Evolutionary conservation across 2,797 vertebrate genomes (phyloP).

Genomic region (Sitta carolinensis): DNA sequence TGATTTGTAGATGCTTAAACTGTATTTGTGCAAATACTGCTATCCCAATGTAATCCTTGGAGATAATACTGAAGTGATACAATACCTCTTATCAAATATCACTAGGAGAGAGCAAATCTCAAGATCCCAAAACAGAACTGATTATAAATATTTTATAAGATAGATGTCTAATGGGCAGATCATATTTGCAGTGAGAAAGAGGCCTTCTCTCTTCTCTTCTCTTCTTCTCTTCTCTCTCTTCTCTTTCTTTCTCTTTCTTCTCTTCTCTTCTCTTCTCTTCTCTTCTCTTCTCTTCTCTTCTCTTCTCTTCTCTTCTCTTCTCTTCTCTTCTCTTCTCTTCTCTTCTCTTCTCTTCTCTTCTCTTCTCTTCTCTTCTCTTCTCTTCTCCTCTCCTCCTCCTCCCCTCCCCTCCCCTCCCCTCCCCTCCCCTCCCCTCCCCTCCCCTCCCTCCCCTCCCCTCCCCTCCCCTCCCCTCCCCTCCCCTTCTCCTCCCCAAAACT

Average conservation of each 20-base stretch:
- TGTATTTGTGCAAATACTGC: slow-evolving; percentile 49
- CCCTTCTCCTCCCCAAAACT: too few relatives aligned
- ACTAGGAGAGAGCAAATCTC: slow-evolving; percentile 39
- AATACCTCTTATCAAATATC: slow-evolving; percentile 53
- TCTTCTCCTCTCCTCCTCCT: too few relatives aligned
- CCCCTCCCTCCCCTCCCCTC: too few relatives aligned
- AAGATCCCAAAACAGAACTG: slow-evolving; percentile 35
- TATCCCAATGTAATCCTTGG: not conserved
- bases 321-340: not conserved
- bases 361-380: not conserved
- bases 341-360: not conserved
- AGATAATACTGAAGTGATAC: slow-evolving; percentile 34
- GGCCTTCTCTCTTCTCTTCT: not conserved
- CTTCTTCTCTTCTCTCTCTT: not conserved
- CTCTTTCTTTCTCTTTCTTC: not conserved
- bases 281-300: not conserved
- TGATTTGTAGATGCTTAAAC: slow-evolving; percentile 48
- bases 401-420: too few relatives aligned
- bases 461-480: too few relatives aligned
- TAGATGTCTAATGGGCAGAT: slow-evolving; percentile 31
- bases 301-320: not conserved
- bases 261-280: not conserved
- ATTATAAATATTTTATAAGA: slow-evolving; percentile 61
- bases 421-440: too few relatives aligned
- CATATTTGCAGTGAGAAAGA: not conserved